Evolutionary conservation across 2,113 vertebrate species (phyloP).

Genomic region (western clawed frog (Xenopus tropicalis)): UCB_Xtro_10.0 CM004450.2:11566001-11566500

Average conservation of each 20-base stretch:
- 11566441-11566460: slow-evolving; percentile 93
- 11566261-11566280: slow-evolving; percentile 96
- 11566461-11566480: slow-evolving; percentile 76
- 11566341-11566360: slow-evolving; percentile 66
- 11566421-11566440: slow-evolving; percentile 91
- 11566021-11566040: too few species aligned
- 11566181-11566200: slow-evolving; percentile 75
- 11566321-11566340: slow-evolving; percentile 85
- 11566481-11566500: slow-evolving; percentile 85
- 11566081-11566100: background rate
- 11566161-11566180: background rate
- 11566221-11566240: slow-evolving; percentile 81
- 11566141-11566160: slow-evolving; percentile 64
- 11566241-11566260: slow-evolving; percentile 84
- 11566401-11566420: slow-evolving; percentile 93
- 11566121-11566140: slow-evolving; percentile 57
- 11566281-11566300: slow-evolving; percentile 92
- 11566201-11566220: slow-evolving; percentile 83
- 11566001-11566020: too few species aligned
- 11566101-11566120: background rate
- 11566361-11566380: slow-evolving; percentile 91
- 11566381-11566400: slow-evolving; percentile 91
- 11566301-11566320: slow-evolving; percentile 82
- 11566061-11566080: too few species aligned
- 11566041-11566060: too few species aligned